Conservation (phyloP, 30 jellyfish, hydroid and myxozoan genomes). For the Aurelia sp. region DNA sequence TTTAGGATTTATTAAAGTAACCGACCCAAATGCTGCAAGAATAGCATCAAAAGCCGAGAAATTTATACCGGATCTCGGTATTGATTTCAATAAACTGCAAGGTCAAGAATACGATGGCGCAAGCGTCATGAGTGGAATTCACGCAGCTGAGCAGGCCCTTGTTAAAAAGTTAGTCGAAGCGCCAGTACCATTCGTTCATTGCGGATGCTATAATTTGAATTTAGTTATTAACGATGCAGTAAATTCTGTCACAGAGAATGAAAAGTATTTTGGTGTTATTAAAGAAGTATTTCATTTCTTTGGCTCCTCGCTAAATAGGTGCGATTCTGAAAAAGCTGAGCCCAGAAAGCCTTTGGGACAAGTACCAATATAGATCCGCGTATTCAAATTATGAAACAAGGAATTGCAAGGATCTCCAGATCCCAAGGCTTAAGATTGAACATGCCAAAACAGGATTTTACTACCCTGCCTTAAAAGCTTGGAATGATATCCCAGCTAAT, state of each 20-base stretch:
- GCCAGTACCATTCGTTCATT: slow-evolving; percentile 21
- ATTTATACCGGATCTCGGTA: neutral
- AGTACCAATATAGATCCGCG: too few relatives aligned
- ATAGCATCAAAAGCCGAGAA: slow-evolving; percentile 1
- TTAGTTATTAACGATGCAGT: neutral
- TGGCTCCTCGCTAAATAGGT: slow-evolving; percentile 8
- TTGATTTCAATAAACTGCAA: neutral
- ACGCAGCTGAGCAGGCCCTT: slow-evolving; percentile 5
- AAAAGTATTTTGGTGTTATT: neutral
- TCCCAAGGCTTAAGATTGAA: too few relatives aligned
- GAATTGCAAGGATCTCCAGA: too few relatives aligned
- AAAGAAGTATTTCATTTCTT: neutral
- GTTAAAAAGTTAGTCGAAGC: neutral
- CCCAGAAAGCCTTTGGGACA: too few relatives aligned
- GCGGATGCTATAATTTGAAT: slow-evolving; percentile 12
- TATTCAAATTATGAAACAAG: too few relatives aligned
- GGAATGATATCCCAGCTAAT: too few relatives aligned
- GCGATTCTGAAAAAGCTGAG: too few relatives aligned
- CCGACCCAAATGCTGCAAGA: slow-evolving; percentile 5
- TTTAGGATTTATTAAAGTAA: slow-evolving; percentile 12
- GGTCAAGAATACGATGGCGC: slow-evolving; percentile 49
- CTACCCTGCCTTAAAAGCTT: too few relatives aligned
- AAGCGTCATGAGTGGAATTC: slow-evolving; percentile 38
- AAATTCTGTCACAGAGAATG: neutral
- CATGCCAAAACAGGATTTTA: too few relatives aligned